Base-by-base conservation (phyloP, 2,888 invertebrate species). In the Zonitis immaculata region DNA sequence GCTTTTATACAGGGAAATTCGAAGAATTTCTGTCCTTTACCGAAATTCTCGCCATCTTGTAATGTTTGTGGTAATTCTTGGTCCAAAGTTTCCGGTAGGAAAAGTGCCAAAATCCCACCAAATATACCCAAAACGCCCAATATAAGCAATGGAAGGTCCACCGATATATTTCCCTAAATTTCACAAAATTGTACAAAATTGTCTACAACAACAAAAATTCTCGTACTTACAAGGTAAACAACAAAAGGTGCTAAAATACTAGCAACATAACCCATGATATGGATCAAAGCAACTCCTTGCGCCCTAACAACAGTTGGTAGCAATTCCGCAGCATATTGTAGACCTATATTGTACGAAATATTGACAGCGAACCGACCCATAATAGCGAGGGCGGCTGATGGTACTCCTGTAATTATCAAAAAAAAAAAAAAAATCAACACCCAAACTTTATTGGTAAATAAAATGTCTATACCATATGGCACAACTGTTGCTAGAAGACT, bases 241-340 rank as follows among this genome's bases (percentile, higher is more conserved):
- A 93, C 85, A 68, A 91, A 91, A 0, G 93, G 93, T 0, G 90
- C 87, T 0, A 90, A 74, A 56, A 91, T 89, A 47, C 88, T 88
- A 0, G 91, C 88, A 0, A 91, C 88, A 63, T 91, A 91, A 30
- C 92, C 92, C 88, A 91, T 89, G 51, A 91, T 90, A 66, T 92
- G 91, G 47, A 91, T 89, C 12, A 91, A 77, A 0, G 91, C 90
- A 0, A 93, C 89, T 0, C 91, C 92, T 70, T 92, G 91, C 0
- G 91, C 92, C 42, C 93, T 73, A 0, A 94, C 90, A 1, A 92
- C 91, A 0, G 93, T 94, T 0, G 93, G 93, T 8, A 93, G 72
- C 11, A 94, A 74, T 71, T 94, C 93, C 0, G 93, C 92, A 0
- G 91, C 92, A 74, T 92, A 94, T 63, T 93, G 93, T 1, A 93